Conservation (phyloP, 2,113 vertebrate species). For the Sylvia atricapilla region DNA sequence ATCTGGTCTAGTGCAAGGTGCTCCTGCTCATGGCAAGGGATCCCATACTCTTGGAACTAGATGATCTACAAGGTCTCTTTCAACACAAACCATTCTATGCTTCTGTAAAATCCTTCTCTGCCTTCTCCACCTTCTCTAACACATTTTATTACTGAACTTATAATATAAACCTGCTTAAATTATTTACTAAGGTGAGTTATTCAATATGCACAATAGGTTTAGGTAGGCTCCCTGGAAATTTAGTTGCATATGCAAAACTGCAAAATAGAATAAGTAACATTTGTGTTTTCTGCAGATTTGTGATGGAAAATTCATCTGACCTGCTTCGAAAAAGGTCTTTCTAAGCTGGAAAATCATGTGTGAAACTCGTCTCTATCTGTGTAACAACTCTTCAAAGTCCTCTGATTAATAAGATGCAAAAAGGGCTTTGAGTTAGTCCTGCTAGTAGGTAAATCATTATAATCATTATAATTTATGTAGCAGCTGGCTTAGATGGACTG, state of each 20-base stretch:
- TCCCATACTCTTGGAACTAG: not conserved
- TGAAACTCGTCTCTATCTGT: not conserved
- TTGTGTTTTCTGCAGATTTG: not conserved
- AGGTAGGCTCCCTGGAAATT: not conserved
- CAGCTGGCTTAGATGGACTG: slow-evolving; percentile 69
- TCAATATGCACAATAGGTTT: not conserved
- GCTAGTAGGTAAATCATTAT: slow-evolving; percentile 51
- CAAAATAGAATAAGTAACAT: not conserved
- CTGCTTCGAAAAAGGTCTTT: slow-evolving; percentile 11
- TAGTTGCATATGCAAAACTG: not conserved
- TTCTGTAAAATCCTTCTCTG: not conserved
- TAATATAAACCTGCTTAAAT: not conserved
- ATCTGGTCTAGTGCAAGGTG: not conserved
- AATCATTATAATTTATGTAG: slow-evolving; percentile 47
- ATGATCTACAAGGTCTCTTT: not conserved
- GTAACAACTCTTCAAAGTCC: not conserved
- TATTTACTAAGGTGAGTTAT: not conserved
- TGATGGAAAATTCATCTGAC: not conserved
- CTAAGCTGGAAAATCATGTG: not conserved
- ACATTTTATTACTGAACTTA: not conserved
- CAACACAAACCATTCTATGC: not conserved
- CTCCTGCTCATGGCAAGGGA: not conserved
- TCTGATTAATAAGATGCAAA: slow-evolving; percentile 49
- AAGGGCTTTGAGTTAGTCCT: slow-evolving; percentile 10
- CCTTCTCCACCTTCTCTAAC: not conserved